Base-by-base conservation (phyloP, 2,113 vertebrate species). In the Austrofundulus limnaeus region DNA sequence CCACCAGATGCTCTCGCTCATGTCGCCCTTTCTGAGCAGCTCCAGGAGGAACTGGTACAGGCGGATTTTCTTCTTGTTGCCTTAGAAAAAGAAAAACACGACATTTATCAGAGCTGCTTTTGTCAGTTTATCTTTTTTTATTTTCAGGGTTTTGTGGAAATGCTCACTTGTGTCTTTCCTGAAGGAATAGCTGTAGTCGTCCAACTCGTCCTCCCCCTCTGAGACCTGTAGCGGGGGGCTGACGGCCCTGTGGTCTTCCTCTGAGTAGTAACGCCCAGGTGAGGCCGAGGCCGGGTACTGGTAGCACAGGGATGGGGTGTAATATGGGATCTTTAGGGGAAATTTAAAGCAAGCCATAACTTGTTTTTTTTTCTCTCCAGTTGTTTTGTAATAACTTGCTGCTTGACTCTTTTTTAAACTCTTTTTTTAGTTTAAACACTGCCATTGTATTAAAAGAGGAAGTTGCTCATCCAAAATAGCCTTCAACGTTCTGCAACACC, bases 1-100 rank as follows among this genome's bases (percentile, higher is more conserved):
- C 91, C 92, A 92, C 83, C 89, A 91, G 65, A 92, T 88, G 46
- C 88, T 91, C 16, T 91, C 86, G 16, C 80, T 87, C 91, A 93
- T 92, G 28, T 84, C 77, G 2, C 91, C 91, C 4, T 88, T 90
- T 80, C 81, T 66, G 42, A 92, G 78, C 88, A 92, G 81, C 64
- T 93, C 90, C 52, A 91, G 87, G 41, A 93, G 84, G 74, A 92
- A 93, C 81, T 92, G 91, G 80, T 92, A 93, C 63, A 93, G 80
- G 31, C 90, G 88, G 31, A 92, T 83, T 77, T 91, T 92, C 77
- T 84, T 92, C 58, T 84, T 89, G 68, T 69, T 83, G 63, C 15
- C 85, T 89, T 28, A 10, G 60, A 31, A 46, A 21, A n/a, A 57
- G 56, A 69, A 53, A 16, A 9, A n/a, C 5, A 16, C 3, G 0